Evolutionary conservation across 2,888 invertebrate genomes (phyloP), one percentile per base, ranked within the genome.

Genomic region (Cheilosia scutellata): DNA sequence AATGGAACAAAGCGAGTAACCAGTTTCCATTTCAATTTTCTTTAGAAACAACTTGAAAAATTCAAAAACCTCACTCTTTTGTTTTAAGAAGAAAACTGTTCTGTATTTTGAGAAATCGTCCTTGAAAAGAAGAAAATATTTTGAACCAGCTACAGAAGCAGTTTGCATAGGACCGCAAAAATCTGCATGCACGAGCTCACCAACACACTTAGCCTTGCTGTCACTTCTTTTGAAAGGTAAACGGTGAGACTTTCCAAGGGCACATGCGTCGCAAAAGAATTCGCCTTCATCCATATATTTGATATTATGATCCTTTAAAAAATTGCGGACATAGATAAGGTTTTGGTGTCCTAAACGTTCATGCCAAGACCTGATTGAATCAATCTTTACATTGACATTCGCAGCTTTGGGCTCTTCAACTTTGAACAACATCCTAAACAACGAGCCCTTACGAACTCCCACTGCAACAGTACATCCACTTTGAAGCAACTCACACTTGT

Each of bases 131-230:
- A 88, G 20, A 62, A 88, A 88, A 87, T 88, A 88, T 13, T 65
- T 83, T 2, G 87, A 79, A 16, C 87, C 82, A 29, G 86, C 88
- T 40, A 84, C 13, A 29, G 88, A 88, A 13, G 44, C 44, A 29
- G 74, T 78, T 40, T 88, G 87, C 80, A 88, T 88, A 3, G 87
- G 82, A 2, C 88, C 88, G 55, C 88, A 88, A 37, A 89, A 5
- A 71, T 89, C 88, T 47, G 87, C 72, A 57, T 89, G 88, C n/a
- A 89, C 68, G n/a, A 89, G 16, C 13, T 87, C 80, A 25, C 87
- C 88, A 62, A 58, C 11, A 6, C 57, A 60, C 6, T 44, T 86
- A n/a, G 87, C 76, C 63, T 74, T 80, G 5, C 76, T 86, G 20
- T 58, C 53, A 60, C 79, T 82, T 44, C 60, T 47, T 13, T 49